Percentiles rank a stretch among this genome's conserved stretches.
Conservation (phyloP, 2,113 vertebrate species). For the Halcyon senegalensis region DNA sequence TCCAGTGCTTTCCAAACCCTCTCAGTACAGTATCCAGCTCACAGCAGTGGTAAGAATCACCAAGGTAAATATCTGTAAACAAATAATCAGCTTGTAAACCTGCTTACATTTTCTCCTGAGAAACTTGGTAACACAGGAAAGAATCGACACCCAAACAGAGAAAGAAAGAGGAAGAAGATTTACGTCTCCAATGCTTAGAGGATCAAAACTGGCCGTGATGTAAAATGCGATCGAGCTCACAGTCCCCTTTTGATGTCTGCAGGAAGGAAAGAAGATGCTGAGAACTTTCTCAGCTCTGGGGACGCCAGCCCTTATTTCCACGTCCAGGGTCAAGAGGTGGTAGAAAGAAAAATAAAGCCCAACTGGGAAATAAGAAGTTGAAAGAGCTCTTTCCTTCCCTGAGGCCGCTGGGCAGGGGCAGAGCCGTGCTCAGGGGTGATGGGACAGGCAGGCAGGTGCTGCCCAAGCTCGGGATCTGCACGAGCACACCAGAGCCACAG, state of each 20-base stretch:
- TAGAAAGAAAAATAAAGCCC: conserved; percentile 63
- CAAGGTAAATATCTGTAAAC: not conserved
- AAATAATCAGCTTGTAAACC: not conserved
- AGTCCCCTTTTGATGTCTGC: conserved; percentile 60
- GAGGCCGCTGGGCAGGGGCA: not conserved
- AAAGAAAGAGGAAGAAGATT: conserved; percentile 50
- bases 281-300: conserved; percentile 70
- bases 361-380: conserved; percentile 42
- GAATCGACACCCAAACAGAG: conserved; percentile 35
- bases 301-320: conserved; percentile 55
- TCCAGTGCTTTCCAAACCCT: not conserved
- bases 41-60: not conserved
- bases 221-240: conserved; percentile 20
- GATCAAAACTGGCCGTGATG: conserved; percentile 57
- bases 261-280: conserved; percentile 76
- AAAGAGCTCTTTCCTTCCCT: conserved; percentile 52
- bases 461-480: not conserved
- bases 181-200: conserved; percentile 23
- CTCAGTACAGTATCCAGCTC: not conserved
- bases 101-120: conserved; percentile 12
- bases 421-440: not conserved
- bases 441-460: not conserved
- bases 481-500: not conserved
- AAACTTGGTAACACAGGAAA: conserved; percentile 52
- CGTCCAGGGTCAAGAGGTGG: conserved; percentile 65